These are phyloP conservation scores for Oxystoma pomonae DNA, from an alignment of 2,888 invertebrate genomes.

Conservation along the genomic window DNA sequence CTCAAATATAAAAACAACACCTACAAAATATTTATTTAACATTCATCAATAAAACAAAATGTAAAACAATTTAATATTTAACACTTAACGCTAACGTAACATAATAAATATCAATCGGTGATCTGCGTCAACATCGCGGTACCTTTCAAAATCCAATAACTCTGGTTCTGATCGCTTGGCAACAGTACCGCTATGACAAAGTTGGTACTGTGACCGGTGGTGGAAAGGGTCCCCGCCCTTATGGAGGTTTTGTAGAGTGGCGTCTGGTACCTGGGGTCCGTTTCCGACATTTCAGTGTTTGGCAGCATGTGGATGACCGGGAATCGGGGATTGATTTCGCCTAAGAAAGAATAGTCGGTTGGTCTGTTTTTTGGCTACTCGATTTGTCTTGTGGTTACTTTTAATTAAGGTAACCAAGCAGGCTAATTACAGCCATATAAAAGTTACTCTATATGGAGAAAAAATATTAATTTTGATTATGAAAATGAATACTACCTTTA, in stretches of 20 bases:
- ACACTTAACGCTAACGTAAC: too few relatives aligned
- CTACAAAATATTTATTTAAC: too few relatives aligned
- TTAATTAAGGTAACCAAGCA: constrained; percentile 1
- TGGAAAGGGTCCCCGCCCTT: constrained; percentile 81
- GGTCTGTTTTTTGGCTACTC: too few relatives aligned
- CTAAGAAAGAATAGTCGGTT: too few relatives aligned
- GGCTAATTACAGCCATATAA: neutral
- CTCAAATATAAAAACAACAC: too few relatives aligned
- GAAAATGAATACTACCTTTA: too few relatives aligned
- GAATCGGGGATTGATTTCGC: constrained; percentile 71
- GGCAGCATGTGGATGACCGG: constrained; percentile 68
- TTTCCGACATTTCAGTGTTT: constrained; percentile 55
- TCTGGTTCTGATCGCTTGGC: constrained; percentile 59
- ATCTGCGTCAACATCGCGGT: constrained; percentile 83
- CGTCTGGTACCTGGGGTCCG: constrained; percentile 64
- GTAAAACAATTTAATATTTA: too few relatives aligned
- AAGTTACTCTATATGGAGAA: neutral
- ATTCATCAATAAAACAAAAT: too few relatives aligned
- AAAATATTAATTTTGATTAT: too few relatives aligned
- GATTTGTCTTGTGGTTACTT: too few relatives aligned
- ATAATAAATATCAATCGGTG: constrained; percentile 57
- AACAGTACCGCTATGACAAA: constrained; percentile 78
- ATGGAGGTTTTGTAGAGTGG: constrained; percentile 88
- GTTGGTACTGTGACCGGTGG: constrained; percentile 92
- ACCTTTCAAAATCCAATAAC: constrained; percentile 86